Evolutionary conservation across 2,888 invertebrate genomes (phyloP), one percentile per base, ranked within the genome.

Genomic region (Agrilus biguttatus): DNA sequence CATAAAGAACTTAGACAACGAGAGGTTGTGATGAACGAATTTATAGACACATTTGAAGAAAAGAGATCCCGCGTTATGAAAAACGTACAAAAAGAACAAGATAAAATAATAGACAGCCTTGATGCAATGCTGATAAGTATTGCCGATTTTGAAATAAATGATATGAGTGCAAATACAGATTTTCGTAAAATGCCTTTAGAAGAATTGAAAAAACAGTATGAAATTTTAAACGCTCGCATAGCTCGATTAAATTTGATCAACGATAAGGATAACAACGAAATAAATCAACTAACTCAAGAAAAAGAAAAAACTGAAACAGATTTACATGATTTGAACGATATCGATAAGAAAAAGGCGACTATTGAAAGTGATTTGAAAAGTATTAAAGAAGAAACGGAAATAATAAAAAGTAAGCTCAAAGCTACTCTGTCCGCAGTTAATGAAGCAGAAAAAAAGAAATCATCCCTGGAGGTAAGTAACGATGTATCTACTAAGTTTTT

Each of bases 1-100:
- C 54, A 56, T 38, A 53, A 51, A 39, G 55, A 56, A 36, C 43
- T 56, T 36, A 41, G 55, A n/a, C 52, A 53, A 39, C 46, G 54
- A 8, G 55, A 51, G 14, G 51, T 52, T 35, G 49, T 51, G 34
- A 55, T 55, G 52, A 52, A 53, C 23, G 37, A 43, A 39, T 48
- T 46, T 39, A 45, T 45, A 19, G 39, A 28, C 8, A 45, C 23
- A 12, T 47, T 43, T 41, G 41, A 23, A 8, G 45, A 47, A 39
- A 47, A 45, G 39, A 45, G 10, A 10, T 28, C 10, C 10, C 8
- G 28, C 8, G 28, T 28, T 28, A 10, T 3, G 28, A 28, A 10
- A 10, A 28, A 28, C 10, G 10, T 28, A 10, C 8, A 28, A 28
- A 28, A 8, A 10, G 28, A 28, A 28, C 28, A 28, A 10, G 28